Conservation (phyloP, 2,888 invertebrate species). For the Drosophila birchii region DNA sequence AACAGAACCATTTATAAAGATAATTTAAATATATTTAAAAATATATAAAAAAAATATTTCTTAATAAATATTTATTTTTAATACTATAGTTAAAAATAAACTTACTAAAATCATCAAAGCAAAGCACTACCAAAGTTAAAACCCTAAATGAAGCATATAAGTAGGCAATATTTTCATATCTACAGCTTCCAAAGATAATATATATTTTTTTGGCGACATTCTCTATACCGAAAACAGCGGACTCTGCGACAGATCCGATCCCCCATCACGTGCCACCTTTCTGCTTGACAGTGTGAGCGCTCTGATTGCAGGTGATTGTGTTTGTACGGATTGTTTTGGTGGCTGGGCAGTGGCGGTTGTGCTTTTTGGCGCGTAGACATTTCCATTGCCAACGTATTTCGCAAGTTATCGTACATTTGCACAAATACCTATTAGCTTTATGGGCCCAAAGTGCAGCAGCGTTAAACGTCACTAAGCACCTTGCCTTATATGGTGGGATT, state of each 20-base stretch:
- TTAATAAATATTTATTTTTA: background rate
- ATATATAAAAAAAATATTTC: too few relatives aligned
- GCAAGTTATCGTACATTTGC: slow-evolving; percentile 51
- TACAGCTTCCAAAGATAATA: background rate
- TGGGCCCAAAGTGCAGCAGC: slow-evolving; percentile 50
- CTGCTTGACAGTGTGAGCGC: slow-evolving; percentile 15
- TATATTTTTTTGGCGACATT: background rate
- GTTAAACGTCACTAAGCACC: background rate
- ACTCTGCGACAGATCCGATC: slow-evolving; percentile 16
- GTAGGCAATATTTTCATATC: slow-evolving; percentile 10
- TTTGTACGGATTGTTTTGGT: slow-evolving; percentile 32
- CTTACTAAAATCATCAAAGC: background rate
- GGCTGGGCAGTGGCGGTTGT: slow-evolving; percentile 60
- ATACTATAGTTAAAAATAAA: background rate
- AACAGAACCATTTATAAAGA: too few relatives aligned
- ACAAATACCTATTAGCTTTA: slow-evolving; percentile 57
- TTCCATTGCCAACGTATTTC: slow-evolving; percentile 46
- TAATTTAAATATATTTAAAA: too few relatives aligned
- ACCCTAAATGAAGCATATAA: background rate
- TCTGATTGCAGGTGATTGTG: slow-evolving; percentile 26
- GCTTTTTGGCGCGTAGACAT: slow-evolving; percentile 71
- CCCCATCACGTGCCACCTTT: slow-evolving; percentile 32
- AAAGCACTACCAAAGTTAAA: background rate
- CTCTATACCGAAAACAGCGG: background rate
- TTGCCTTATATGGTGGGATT: background rate